Evolutionary conservation across 1,140 invertebrate genomes (phyloP).

Genomic region (Calephelis virginiensis): DNA sequence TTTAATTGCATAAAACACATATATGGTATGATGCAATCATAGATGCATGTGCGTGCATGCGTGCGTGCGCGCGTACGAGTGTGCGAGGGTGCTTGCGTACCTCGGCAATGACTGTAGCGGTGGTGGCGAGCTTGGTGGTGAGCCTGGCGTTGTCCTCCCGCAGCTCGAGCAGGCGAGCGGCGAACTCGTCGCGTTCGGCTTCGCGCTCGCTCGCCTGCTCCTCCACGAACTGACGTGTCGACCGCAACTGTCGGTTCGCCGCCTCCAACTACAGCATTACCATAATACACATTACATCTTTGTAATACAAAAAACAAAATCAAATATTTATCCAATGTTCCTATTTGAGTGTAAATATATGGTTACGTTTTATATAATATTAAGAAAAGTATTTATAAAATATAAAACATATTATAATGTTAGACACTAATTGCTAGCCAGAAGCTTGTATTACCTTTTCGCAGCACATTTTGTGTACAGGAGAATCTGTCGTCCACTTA

Average conservation of each 20-base stretch:
- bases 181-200: constrained; percentile 87
- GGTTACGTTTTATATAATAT: too few species aligned
- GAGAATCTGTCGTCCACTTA: constrained; percentile 37
- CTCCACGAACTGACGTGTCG: constrained; percentile 86
- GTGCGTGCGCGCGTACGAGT: neutral
- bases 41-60: neutral
- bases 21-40: too few species aligned
- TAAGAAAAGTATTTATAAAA: too few species aligned
- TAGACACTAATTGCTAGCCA: neutral
- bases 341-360: too few species aligned
- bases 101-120: constrained; percentile 71
- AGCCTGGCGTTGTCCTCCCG: constrained; percentile 82
- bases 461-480: constrained; percentile 67
- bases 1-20: too few species aligned
- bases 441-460: constrained; percentile 55
- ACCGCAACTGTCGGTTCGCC: constrained; percentile 87
- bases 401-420: too few species aligned
- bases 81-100: constrained; percentile 27
- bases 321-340: too few species aligned
- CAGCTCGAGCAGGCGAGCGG: constrained; percentile 80
- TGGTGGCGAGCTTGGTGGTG: constrained; percentile 80
- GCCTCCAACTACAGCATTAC: constrained; percentile 82
- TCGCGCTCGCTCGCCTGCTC: constrained; percentile 89
- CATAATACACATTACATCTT: neutral
- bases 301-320: neutral